Conservation (phyloP, 2,888 invertebrate genomes). For the Hetaerina titia region DNA sequence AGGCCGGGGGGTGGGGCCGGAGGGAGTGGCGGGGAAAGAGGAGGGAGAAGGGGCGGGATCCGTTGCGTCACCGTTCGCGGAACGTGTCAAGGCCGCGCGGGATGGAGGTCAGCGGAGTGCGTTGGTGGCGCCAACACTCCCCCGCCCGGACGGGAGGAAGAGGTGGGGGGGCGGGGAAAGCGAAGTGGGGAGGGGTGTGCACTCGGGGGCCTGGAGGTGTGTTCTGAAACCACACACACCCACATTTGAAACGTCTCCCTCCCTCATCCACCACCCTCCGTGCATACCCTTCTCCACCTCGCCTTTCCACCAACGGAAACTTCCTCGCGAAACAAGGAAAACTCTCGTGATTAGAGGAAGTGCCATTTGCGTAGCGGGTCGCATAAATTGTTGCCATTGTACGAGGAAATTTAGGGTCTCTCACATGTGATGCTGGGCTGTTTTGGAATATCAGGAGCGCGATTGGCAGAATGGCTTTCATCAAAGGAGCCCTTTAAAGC, state of each 20-base stretch:
- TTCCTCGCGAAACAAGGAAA: background rate
- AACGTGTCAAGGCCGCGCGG: background rate
- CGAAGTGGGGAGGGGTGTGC: too few species aligned
- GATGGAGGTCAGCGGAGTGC: background rate
- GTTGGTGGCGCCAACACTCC: background rate
- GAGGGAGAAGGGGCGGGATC: background rate
- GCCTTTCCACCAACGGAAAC: background rate
- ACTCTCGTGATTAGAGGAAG: background rate
- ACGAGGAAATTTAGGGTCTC: background rate
- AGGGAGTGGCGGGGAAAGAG: background rate
- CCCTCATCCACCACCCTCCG: background rate
- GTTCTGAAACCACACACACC: too few species aligned
- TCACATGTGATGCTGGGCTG: background rate
- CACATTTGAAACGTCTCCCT: too few species aligned
- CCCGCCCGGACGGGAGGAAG: too few species aligned
- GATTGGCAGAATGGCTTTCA: too few species aligned
- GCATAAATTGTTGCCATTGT: background rate
- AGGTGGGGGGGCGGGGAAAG: too few species aligned
- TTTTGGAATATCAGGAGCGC: too few species aligned
- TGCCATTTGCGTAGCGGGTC: background rate
- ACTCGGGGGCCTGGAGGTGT: too few species aligned
- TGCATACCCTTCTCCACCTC: too few species aligned
- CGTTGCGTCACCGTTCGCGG: background rate
- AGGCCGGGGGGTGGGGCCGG: background rate
- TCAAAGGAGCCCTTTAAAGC: too few species aligned